These are phyloP conservation scores for Ophioninae sp. DNA, from an alignment of 2,888 invertebrate genomes.

Conservation along the genomic window DNA sequence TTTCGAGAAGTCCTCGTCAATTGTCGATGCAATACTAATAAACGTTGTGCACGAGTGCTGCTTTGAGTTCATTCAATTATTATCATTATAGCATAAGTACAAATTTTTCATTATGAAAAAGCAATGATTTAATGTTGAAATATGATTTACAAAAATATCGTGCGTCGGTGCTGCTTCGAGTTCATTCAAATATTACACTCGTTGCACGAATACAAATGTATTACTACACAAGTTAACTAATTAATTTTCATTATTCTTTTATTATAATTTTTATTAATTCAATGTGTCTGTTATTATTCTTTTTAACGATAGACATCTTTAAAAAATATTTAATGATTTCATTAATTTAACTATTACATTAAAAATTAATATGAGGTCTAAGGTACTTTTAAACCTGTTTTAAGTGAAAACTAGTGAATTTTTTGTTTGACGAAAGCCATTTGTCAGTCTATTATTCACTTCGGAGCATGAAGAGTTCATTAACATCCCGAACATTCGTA, in stretches of 20 bases:
- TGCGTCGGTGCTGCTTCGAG: not conserved
- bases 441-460: not conserved
- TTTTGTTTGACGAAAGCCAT: not conserved
- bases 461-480: conserved; percentile 21
- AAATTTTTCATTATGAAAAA: not conserved
- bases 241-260: too few species aligned
- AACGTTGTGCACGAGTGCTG: conserved; percentile 61
- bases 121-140: too few species aligned
- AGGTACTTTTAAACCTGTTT: not conserved
- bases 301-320: too few species aligned
- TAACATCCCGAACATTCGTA: conserved; percentile 26
- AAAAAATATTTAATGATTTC: too few species aligned
- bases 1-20: conserved; percentile 69
- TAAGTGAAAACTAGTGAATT: not conserved
- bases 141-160: too few species aligned
- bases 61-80: conserved; percentile 23
- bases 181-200: too few species aligned
- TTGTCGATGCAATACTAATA: conserved; percentile 71
- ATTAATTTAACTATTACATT: too few species aligned
- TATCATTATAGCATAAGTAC: not conserved
- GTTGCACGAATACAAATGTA: too few species aligned
- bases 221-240: too few species aligned
- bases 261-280: too few species aligned
- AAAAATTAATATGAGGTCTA: too few species aligned
- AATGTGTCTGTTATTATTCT: too few species aligned